Conservation (phyloP, 1,140 invertebrate genomes). For the Calephelis nemesis region DNA sequence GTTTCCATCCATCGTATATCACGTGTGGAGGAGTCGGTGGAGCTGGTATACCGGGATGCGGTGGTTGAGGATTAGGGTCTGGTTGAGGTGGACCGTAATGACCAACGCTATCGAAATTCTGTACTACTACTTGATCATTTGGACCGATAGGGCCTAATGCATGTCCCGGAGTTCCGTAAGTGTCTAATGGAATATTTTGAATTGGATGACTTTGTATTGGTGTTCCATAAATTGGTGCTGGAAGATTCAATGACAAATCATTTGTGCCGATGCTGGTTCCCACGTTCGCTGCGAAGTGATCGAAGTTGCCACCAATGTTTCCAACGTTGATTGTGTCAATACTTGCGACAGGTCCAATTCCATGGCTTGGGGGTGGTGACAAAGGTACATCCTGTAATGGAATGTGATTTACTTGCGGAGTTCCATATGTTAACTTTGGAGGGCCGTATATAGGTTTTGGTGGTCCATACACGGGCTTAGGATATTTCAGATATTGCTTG, state of each 20-base stretch:
- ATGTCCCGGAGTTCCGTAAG: constrained; percentile 72
- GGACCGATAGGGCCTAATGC: constrained; percentile 56
- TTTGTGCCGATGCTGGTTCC: constrained; percentile 59
- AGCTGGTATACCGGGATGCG: constrained; percentile 83
- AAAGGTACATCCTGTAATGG: constrained; percentile 55
- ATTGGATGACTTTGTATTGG: constrained; percentile 68
- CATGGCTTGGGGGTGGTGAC: constrained; percentile 52
- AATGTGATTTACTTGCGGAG: constrained; percentile 30
- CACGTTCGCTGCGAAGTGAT: constrained; percentile 48
- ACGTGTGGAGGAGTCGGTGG: constrained; percentile 87
- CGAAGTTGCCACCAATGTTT: constrained; percentile 35
- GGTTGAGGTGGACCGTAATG: constrained; percentile 80
- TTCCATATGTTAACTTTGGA: constrained; percentile 19
- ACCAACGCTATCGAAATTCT: constrained; percentile 52
- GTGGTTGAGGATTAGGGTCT: constrained; percentile 74
- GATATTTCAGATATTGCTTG: background rate
- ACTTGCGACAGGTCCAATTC: constrained; percentile 24
- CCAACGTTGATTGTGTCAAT: constrained; percentile 33
- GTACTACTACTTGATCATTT: constrained; percentile 62
- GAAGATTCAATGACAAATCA: constrained; percentile 67
- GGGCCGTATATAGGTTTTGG: constrained; percentile 11
- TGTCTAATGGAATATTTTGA: constrained; percentile 68
- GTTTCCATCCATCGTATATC: constrained; percentile 91
- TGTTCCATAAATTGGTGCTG: constrained; percentile 71
- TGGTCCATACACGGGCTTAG: background rate